Conservation (phyloP, 2,113 vertebrate genomes). For the Cyprinodon tularosa region DNA sequence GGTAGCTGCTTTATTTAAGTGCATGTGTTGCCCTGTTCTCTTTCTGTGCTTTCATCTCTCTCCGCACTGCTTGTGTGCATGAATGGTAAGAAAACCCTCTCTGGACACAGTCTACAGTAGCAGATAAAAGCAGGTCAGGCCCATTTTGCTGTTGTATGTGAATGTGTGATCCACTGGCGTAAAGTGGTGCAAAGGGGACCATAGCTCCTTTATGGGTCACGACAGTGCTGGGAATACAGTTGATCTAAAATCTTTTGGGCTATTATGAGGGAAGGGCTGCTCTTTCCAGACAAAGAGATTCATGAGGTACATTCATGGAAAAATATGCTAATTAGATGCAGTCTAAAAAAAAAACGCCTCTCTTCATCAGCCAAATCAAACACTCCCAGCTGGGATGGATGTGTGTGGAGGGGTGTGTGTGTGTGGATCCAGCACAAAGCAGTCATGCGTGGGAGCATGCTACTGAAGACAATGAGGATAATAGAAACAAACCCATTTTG, state of each 20-base stretch:
- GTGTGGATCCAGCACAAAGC: constrained; percentile 47
- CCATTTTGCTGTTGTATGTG: constrained; percentile 32
- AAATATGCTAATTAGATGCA: constrained; percentile 78
- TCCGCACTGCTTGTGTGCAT: constrained; percentile 28
- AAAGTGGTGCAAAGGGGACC: constrained; percentile 40
- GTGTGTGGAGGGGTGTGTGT: constrained; percentile 38
- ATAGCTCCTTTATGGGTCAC: constrained; percentile 35
- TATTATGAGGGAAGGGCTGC: constrained; percentile 37
- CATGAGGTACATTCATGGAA: constrained; percentile 56
- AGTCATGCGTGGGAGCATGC: constrained; percentile 55
- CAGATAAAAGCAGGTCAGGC: constrained; percentile 59
- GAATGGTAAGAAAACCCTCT: constrained; percentile 44
- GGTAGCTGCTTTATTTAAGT: constrained; percentile 47
- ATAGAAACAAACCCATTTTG: constrained; percentile 41
- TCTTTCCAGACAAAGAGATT: constrained; percentile 73
- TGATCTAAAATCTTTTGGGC: constrained; percentile 16
- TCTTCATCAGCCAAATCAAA: constrained; percentile 64
- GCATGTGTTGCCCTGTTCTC: constrained; percentile 33
- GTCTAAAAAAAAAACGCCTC: constrained; percentile 45
- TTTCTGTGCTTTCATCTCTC: constrained; percentile 41
- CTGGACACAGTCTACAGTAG: constrained; percentile 34
- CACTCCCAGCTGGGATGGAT: constrained; percentile 58
- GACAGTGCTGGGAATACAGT: constrained; percentile 35
- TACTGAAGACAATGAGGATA: constrained; percentile 60
- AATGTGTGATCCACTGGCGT: constrained; percentile 18